phyloP scores from a whole-genome alignment of 1,140 invertebrate species.

The Grapholita molesta region DNA sequence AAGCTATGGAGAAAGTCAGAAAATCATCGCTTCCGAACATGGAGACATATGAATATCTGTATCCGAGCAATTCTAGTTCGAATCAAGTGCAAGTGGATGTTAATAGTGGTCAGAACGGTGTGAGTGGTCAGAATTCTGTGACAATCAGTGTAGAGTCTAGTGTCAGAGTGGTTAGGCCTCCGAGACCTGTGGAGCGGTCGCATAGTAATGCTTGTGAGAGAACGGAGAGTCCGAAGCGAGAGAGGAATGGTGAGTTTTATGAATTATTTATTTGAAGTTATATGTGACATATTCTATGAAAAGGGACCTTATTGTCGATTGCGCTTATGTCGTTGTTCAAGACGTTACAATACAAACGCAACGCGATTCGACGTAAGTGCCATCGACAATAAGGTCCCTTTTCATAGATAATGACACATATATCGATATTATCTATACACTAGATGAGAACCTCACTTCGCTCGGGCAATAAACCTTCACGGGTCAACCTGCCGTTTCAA shows the following conservation, averaged over 20 bases:
- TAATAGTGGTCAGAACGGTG: constrained; percentile 8
- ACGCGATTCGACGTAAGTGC: too few species aligned
- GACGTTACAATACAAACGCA: too few species aligned
- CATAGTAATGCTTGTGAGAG: constrained; percentile 47
- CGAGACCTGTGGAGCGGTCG: background rate
- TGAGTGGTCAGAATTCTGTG: background rate
- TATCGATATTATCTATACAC: too few species aligned
- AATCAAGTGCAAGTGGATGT: background rate
- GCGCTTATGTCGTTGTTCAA: too few species aligned
- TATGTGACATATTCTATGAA: too few species aligned
- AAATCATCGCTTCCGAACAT: constrained; percentile 65
- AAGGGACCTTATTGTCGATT: too few species aligned
- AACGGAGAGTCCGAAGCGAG: constrained; percentile 45
- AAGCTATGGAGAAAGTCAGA: constrained; percentile 46
- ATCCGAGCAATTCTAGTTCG: constrained; percentile 34
- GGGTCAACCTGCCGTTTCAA: too few species aligned
- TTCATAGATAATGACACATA: too few species aligned
- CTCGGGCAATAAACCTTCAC: too few species aligned
- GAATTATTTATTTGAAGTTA: too few species aligned
- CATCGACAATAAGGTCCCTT: too few species aligned
- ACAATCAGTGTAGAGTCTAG: constrained; percentile 32
- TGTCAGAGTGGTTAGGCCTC: constrained; percentile 31
- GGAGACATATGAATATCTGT: constrained; percentile 61
- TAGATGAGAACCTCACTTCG: too few species aligned
- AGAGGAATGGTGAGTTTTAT: constrained; percentile 42